These are phyloP conservation scores for Geopemphigus sp. DNA, from an alignment of 1,140 invertebrate genomes.

Conservation along the genomic window DNA sequence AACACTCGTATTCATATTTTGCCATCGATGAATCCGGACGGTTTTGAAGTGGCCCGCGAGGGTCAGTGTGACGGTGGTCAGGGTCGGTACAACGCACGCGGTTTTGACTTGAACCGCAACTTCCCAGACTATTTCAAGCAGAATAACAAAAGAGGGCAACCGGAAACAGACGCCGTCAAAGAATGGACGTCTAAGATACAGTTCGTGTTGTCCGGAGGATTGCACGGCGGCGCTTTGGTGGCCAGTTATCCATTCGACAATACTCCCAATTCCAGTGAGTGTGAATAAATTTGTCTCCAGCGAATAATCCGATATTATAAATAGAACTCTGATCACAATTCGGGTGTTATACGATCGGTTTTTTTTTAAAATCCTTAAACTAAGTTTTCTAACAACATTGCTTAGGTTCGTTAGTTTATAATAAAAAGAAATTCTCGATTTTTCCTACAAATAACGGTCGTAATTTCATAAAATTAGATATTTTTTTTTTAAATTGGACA, in stretches of 20 bases:
- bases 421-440: too few relatives aligned
- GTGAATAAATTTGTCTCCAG: too few relatives aligned
- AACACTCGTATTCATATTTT: constrained; percentile 89
- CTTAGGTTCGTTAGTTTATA: too few relatives aligned
- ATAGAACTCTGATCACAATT: too few relatives aligned
- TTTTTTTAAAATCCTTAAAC: too few relatives aligned
- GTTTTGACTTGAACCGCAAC: constrained; percentile 86
- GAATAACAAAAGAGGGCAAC: constrained; percentile 80
- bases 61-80: constrained; percentile 81
- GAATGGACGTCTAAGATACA: constrained; percentile 89
- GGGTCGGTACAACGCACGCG: constrained; percentile 82
- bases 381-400: too few relatives aligned
- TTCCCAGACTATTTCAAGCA: constrained; percentile 89
- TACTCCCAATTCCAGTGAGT: constrained; percentile 85
- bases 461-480: too few relatives aligned
- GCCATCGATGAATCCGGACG: constrained; percentile 90
- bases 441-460: too few relatives aligned
- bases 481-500: too few relatives aligned
- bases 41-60: constrained; percentile 81
- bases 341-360: too few relatives aligned
- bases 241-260: constrained; percentile 92
- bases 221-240: constrained; percentile 89
- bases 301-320: too few relatives aligned
- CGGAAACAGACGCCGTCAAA: constrained; percentile 92
- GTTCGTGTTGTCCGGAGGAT: constrained; percentile 85